A percentile compares a stretch with the other conserved stretches of the same genome.
Evolutionary conservation across 2,888 invertebrate species (phyloP).

Genomic region (Sisyra nigra): DNA sequence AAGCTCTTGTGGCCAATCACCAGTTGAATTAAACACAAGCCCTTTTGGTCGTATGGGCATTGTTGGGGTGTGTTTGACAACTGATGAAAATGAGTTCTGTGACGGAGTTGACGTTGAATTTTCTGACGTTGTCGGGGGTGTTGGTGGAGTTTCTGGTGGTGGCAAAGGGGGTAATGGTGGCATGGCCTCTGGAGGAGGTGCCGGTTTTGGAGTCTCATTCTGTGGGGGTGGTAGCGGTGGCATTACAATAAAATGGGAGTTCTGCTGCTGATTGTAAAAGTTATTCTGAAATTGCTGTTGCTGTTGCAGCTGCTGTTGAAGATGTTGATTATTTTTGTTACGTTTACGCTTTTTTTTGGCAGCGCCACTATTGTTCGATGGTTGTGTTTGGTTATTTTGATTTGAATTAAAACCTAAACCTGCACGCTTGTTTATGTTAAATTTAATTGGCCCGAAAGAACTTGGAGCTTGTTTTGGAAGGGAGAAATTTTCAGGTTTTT

Average conservation of each 20-base stretch:
- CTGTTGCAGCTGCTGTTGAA: too few relatives aligned
- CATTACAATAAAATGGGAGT: slow-evolving; percentile 21
- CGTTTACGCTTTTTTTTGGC: slow-evolving; percentile 64
- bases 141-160: slow-evolving; percentile 14
- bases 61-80: slow-evolving; percentile 14
- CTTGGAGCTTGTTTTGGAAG: slow-evolving; percentile 22
- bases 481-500: slow-evolving; percentile 23
- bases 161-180: slow-evolving; percentile 36
- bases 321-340: slow-evolving; percentile 37
- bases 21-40: slow-evolving; percentile 36
- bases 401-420: slow-evolving; percentile 21
- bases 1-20: slow-evolving; percentile 63
- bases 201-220: slow-evolving; percentile 27
- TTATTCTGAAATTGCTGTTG: slow-evolving; percentile 13
- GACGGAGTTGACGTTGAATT: slow-evolving; percentile 15
- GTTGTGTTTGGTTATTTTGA: slow-evolving; percentile 25
- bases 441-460: slow-evolving; percentile 33
- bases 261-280: slow-evolving; percentile 19
- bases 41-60: slow-evolving; percentile 14
- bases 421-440: slow-evolving; percentile 31
- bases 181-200: slow-evolving; percentile 34
- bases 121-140: slow-evolving; percentile 8
- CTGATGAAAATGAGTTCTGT: slow-evolving; percentile 12
- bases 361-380: slow-evolving; percentile 27
- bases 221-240: slow-evolving; percentile 35